Evolutionary conservation across 2,888 invertebrate genomes (phyloP), one percentile per base, ranked within the genome.

Genomic region (Trimorus sp.): DNA sequence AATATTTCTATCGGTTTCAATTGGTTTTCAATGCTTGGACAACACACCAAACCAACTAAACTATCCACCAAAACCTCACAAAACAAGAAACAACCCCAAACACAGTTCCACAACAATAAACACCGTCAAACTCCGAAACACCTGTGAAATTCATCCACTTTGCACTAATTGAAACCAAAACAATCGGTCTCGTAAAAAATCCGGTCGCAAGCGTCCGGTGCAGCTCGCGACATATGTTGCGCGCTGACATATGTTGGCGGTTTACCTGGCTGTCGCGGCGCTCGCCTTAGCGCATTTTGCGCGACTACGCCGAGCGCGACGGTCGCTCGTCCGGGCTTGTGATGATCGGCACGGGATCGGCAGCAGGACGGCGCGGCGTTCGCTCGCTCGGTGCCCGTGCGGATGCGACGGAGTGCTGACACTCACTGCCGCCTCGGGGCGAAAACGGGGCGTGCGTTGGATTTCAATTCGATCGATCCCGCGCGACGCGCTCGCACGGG

Each of bases 391-490:
- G n/a, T 3, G 40, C 71, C 78, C 79, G 82, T 83, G 83, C 83
- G 73, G 84, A 84, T 84, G 80, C 85, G 80, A 79, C 86, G 87
- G 86, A 86, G 86, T 86, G 84, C 84, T 88, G 86, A 84, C 86
- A 88, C 87, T 84, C 86, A 89, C 89, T 89, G 88, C 80, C 76
- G 77, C 56, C 71, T 63, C 75, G 59, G 42, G 65, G 76, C 80
- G 84, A 76, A 84, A 85, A 83, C 83, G 85, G 87, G 86, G 89
- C 87, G 88, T 87, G 89, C 88, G 89, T 88, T 89, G 88, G 87
- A 88, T 87, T 88, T 87, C 86, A 85, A 89, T 90, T 90, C 90
- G 90, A 90, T 90, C 88, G 86, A 85, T 83, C 82, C 85, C 84
- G 84, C 48, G 36, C 60, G 56, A 58, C 58, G 51, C 70, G 65